Conservation (phyloP, 2,113 vertebrate species). For the Redunca redunca region DNA sequence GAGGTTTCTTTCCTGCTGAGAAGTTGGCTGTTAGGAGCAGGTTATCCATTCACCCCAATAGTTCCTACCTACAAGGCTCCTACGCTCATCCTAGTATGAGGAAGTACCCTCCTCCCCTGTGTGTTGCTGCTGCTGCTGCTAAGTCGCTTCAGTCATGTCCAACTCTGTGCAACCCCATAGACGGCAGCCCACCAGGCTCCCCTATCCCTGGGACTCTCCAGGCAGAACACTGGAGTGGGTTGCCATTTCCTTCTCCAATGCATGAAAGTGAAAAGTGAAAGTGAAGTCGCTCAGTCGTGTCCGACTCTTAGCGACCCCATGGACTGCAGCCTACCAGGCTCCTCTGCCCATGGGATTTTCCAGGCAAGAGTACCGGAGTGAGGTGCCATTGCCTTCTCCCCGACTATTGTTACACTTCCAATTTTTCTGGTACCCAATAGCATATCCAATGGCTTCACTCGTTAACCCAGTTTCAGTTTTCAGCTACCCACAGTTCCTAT, state of each 20-base stretch:
- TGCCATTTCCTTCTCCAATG: too few relatives aligned
- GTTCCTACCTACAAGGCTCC: background rate
- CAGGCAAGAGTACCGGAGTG: too few relatives aligned
- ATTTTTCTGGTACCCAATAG: background rate
- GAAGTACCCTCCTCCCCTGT: background rate
- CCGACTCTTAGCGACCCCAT: too few relatives aligned
- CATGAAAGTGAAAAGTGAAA: too few relatives aligned
- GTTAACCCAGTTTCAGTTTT: background rate
- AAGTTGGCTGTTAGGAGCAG: background rate
- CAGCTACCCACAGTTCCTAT: background rate
- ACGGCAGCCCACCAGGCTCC: too few relatives aligned
- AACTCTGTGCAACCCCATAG: accelerated
- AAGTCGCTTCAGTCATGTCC: accelerated
- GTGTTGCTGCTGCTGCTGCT: too few relatives aligned
- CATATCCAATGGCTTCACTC: background rate
- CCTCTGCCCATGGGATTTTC: too few relatives aligned
- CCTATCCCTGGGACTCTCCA: too few relatives aligned
- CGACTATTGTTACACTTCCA: background rate
- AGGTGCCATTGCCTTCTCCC: background rate
- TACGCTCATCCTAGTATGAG: background rate
- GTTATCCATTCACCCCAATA: background rate
- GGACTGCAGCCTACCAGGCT: too few relatives aligned
- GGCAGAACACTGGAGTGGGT: too few relatives aligned
- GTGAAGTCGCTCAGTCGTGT: too few relatives aligned
- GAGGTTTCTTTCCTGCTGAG: background rate